Base-by-base conservation (phyloP, 2,113 vertebrate species). In the Pseudorhombus dupliciocellatus region DNA sequence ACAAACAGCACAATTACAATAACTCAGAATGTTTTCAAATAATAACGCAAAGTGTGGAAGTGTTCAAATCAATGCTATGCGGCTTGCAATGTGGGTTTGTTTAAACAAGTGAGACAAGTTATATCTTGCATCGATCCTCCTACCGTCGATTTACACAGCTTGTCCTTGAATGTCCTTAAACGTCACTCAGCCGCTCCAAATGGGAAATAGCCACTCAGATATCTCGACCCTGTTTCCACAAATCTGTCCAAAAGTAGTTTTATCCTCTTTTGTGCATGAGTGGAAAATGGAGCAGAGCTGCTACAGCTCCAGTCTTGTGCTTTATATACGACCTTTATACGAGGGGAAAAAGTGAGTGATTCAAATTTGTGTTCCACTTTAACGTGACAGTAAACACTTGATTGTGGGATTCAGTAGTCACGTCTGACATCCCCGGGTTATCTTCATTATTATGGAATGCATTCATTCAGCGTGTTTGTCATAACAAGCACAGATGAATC, bases 401-500 rank as follows among this genome's bases (percentile, higher is more conserved):
- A 15, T 5, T 16, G 24, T 31, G 34, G 21, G 10, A 28, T 25
- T 28, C 31, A 75, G 66, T 51, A 57, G 65, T 79, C 59, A 66
- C 14, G 42, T 70, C 25, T 68, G 54, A 74, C 62, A 75, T 20
- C n/a, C 24, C 42, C 15, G 67, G 61, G 62, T 85, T 73, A 74
- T 87, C 70, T 80, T 84, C 71, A 86, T 88, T 79, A 84, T 70
- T 28, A 56, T 25, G 70, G 84, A 87, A 86, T 80, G 77, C 75
- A 26, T 79, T 85, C 71, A 58, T 68, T 78, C 67, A 66, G 50
- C 9, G 22, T 66, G 58, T 88, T 88, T 89, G 79, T 85, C 88
- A 84, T 64, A 71, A 83, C 73, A 84, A 77, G 84, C 76, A 52
- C 25, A 9, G 30, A 88, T 79, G 77, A 90, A 74, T 92, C 85